Percentiles rank a stretch among this genome's conserved stretches.
Conservation (phyloP, 2,888 invertebrate genomes). For the Amaurobius ferox region DNA sequence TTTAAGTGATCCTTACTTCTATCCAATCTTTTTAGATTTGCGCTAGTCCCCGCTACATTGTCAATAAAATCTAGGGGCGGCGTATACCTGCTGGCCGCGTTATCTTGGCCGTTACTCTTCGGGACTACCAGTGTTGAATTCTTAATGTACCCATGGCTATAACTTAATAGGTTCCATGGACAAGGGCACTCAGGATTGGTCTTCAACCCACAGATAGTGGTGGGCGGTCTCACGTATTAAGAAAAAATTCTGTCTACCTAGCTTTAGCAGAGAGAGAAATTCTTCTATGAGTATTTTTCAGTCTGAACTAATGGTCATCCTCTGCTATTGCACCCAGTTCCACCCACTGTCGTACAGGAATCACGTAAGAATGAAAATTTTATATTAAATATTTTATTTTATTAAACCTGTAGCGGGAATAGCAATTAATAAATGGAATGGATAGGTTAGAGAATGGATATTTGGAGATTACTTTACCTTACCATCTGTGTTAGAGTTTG, state of each 20-base stretch:
- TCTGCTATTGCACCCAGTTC: slow-evolving; percentile 10
- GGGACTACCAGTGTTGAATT: slow-evolving; percentile 58
- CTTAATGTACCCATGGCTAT: slow-evolving; percentile 22
- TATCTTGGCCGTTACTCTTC: slow-evolving; percentile 26
- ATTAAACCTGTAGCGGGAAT: too few species aligned
- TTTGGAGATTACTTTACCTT: too few species aligned
- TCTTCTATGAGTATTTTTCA: background rate
- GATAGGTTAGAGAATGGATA: too few species aligned
- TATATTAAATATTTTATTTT: too few species aligned
- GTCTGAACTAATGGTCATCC: slow-evolving; percentile 32
- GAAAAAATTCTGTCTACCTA: background rate
- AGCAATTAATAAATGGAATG: too few species aligned
- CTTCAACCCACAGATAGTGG: background rate
- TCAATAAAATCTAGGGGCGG: background rate
- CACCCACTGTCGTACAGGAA: slow-evolving; percentile 32
- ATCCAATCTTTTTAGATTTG: too few species aligned
- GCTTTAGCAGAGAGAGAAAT: background rate
- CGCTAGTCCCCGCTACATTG: background rate
- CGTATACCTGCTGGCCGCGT: background rate
- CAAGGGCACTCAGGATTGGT: slow-evolving; percentile 32
- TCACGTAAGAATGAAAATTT: background rate
- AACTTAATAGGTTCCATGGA: background rate
- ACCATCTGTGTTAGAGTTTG: too few species aligned
- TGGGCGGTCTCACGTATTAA: slow-evolving; percentile 25
- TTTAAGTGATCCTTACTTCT: too few species aligned